Percentiles rank a stretch among this genome's conserved stretches.
These are phyloP conservation scores for Taphrorychus bicolor DNA, from an alignment of 2,888 invertebrate genomes.

Conservation along the genomic window DNA sequence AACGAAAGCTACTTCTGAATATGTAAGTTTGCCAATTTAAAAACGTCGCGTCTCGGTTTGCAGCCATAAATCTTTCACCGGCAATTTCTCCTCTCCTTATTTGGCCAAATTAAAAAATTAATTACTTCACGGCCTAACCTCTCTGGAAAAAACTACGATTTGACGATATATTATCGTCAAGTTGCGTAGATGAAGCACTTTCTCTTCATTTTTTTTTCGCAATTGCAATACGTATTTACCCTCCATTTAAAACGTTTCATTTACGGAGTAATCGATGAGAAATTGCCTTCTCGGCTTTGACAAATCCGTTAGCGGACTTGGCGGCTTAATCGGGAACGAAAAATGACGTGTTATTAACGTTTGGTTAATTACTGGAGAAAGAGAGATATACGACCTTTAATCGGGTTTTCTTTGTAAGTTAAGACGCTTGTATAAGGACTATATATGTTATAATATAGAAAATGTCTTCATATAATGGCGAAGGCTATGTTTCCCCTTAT, in stretches of 20 bases:
- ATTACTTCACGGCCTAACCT: conserved; percentile 1
- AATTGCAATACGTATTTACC: background rate
- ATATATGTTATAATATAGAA: too few relatives aligned
- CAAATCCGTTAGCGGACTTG: background rate
- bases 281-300: background rate
- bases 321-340: background rate
- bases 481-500: too few relatives aligned
- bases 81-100: conserved; percentile 12
- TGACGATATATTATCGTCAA: background rate
- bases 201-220: background rate
- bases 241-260: background rate
- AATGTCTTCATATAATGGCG: too few relatives aligned
- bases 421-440: too few relatives aligned
- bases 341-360: background rate
- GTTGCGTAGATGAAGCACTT: background rate
- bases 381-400: background rate
- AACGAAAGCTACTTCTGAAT: background rate
- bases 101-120: background rate
- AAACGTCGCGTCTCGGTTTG: background rate
- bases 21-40: background rate
- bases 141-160: background rate
- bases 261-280: background rate
- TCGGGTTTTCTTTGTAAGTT: background rate
- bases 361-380: too few relatives aligned
- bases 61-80: background rate